Evolutionary conservation across 1,140 invertebrate genomes (phyloP).

Genomic region (Drosophila tsacasi): DNA sequence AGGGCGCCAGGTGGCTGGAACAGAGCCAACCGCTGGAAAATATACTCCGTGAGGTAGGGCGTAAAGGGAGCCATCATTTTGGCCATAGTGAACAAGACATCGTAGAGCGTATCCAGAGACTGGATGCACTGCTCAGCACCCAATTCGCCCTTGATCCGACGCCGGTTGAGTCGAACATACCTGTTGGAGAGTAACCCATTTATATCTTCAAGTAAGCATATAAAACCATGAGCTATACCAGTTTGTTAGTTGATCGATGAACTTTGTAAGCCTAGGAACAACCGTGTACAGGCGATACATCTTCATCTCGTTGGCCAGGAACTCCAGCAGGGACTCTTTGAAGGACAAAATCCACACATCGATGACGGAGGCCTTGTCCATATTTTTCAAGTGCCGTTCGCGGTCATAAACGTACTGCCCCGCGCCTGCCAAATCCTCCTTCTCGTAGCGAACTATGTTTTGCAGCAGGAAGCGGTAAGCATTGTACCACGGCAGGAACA

Average conservation of each 20-base stretch:
- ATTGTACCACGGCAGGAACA: slow-evolving; percentile 99
- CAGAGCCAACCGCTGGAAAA: slow-evolving; percentile 94
- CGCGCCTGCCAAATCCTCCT: slow-evolving; percentile 88
- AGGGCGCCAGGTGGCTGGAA: slow-evolving; percentile 64
- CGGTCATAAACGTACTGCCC: slow-evolving; percentile 88
- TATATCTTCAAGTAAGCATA: background rate
- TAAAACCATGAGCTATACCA: slow-evolving; percentile 87
- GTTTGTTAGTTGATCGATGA: slow-evolving; percentile 98
- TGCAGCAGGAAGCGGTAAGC: slow-evolving; percentile 98
- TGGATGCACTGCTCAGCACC: slow-evolving; percentile 91
- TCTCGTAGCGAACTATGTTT: slow-evolving; percentile 93
- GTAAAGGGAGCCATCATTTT: slow-evolving; percentile 98
- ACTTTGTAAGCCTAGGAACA: slow-evolving; percentile 96
- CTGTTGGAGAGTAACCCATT: slow-evolving; percentile 15
- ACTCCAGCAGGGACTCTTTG: slow-evolving; percentile 95
- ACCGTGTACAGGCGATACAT: slow-evolving; percentile 98
- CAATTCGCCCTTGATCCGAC: slow-evolving; percentile 95
- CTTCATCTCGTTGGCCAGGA: slow-evolving; percentile 96
- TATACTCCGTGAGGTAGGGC: slow-evolving; percentile 97
- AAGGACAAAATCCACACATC: slow-evolving; percentile 99
- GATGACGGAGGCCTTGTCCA: slow-evolving; percentile 92
- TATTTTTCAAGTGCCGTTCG: slow-evolving; percentile 80
- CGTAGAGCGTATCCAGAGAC: slow-evolving; percentile 95
- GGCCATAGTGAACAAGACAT: slow-evolving; percentile 95
- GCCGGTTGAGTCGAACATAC: slow-evolving; percentile 98